Conservation (phyloP, 2,888 invertebrate genomes). For the Caenorhabditis sp. region DNA sequence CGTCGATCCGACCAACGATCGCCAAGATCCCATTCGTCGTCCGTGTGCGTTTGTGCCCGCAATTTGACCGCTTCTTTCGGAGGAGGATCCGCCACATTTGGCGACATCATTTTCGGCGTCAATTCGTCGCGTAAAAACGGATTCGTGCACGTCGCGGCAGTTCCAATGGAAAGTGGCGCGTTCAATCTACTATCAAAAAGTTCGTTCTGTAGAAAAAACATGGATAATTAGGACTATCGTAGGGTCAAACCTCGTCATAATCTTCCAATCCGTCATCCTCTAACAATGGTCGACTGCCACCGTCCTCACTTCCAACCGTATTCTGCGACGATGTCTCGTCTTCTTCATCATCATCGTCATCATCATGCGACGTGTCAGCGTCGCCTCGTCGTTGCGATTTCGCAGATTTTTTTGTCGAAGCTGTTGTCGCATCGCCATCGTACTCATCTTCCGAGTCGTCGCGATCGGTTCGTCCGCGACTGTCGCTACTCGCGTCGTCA, state of each 20-base stretch:
- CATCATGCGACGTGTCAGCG: constrained; percentile 48
- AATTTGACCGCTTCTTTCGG: not conserved
- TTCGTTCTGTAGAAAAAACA: constrained; percentile 20
- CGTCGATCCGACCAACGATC: constrained; percentile 31
- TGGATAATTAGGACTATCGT: not conserved
- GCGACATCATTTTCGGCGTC: constrained; percentile 35
- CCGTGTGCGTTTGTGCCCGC: not conserved
- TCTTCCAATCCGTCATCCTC: constrained; percentile 59
- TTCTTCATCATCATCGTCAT: constrained; percentile 34
- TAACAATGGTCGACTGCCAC: constrained; percentile 50
- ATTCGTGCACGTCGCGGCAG: constrained; percentile 20
- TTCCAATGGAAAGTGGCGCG: constrained; percentile 29
- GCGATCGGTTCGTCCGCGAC: constrained; percentile 45
- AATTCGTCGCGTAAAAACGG: constrained; percentile 35
- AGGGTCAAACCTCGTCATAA: constrained; percentile 42
- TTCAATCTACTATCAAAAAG: constrained; percentile 4
- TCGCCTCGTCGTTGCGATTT: not conserved
- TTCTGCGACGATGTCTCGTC: constrained; percentile 43
- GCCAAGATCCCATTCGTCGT: constrained; percentile 36
- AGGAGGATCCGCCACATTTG: not conserved
- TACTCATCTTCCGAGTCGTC: constrained; percentile 41
- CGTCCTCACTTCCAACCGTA: constrained; percentile 48
- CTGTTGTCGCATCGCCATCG: constrained; percentile 14
- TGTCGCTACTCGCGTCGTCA: constrained; percentile 57
- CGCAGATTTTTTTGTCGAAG: not conserved